These are phyloP conservation scores for Leontocebus nigricollis DNA, from an alignment of 2,797 vertebrate species.

Conservation along the genomic window DNA sequence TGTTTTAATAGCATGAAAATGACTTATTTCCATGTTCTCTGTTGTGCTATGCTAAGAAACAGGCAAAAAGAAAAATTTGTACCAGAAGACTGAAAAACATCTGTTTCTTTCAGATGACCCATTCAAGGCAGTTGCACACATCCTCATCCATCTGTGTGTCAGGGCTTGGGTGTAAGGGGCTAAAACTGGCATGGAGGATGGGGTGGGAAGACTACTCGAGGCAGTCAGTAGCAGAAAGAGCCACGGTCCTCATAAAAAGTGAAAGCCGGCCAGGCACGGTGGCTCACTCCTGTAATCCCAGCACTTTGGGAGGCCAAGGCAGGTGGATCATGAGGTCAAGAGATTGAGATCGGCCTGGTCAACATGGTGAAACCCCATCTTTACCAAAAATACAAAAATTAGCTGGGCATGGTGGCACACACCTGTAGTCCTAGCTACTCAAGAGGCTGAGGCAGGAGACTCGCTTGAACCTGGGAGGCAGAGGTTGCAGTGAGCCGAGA, in stretches of 20 bases:
- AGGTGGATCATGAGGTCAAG: background rate
- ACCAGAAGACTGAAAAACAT: slow-evolving; percentile 17
- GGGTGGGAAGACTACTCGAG: background rate
- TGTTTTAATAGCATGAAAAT: slow-evolving; percentile 64
- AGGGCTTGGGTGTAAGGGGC: background rate
- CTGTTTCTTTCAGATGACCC: background rate
- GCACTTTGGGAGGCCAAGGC: background rate
- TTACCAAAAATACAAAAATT: background rate
- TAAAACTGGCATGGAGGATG: background rate
- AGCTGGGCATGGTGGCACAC: background rate
- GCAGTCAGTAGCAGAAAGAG: background rate
- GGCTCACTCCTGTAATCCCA: background rate
- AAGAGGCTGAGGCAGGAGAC: background rate
- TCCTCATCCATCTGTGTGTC: background rate
- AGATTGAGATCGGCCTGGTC: background rate
- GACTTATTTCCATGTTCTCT: slow-evolving; percentile 67
- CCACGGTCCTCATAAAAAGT: background rate
- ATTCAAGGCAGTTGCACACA: background rate
- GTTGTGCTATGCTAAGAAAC: background rate
- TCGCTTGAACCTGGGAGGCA: background rate
- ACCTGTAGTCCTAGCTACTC: background rate
- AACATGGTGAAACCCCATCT: background rate
- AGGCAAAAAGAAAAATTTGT: background rate
- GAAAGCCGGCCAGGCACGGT: background rate
- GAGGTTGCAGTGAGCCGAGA: background rate